Evolutionary conservation across 1,140 invertebrate genomes (phyloP).

Genomic region (Bicyclus anynana): DNA sequence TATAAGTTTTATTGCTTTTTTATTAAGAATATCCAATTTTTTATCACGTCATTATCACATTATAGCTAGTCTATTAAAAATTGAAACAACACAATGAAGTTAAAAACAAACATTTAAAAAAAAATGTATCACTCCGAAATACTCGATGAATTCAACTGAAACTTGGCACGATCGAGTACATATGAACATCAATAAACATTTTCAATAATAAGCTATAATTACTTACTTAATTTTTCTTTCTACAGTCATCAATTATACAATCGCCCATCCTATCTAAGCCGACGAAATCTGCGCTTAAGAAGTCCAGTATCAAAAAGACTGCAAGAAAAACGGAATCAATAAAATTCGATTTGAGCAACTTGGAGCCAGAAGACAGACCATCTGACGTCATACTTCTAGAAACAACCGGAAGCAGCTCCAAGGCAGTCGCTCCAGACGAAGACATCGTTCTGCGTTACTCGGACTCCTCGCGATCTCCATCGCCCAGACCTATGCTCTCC

Average conservation of each 20-base stretch:
- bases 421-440: conserved; percentile 15
- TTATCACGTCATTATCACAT: too few relatives aligned
- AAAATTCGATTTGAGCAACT: conserved; percentile 60
- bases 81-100: too few relatives aligned
- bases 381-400: conserved; percentile 33
- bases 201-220: too few relatives aligned
- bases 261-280: conserved; percentile 35
- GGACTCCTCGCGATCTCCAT: conserved; percentile 34
- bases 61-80: too few relatives aligned
- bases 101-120: too few relatives aligned
- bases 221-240: conserved; percentile 1
- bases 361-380: conserved; percentile 29
- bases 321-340: conserved; percentile 55
- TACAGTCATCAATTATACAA: conserved; percentile 35
- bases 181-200: too few relatives aligned
- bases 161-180: too few relatives aligned
- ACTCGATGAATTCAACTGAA: too few relatives aligned
- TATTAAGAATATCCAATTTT: too few relatives aligned
- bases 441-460: conserved; percentile 45
- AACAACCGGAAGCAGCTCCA: conserved; percentile 6
- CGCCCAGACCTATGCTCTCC: conserved; percentile 38
- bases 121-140: too few relatives aligned
- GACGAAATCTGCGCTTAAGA: conserved; percentile 55
- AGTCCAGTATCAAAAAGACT: conserved; percentile 33
- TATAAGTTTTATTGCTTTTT: too few relatives aligned